Evolutionary conservation across 2,113 vertebrate species (phyloP).

Genomic region (Tiliqua scincoides): DNA sequence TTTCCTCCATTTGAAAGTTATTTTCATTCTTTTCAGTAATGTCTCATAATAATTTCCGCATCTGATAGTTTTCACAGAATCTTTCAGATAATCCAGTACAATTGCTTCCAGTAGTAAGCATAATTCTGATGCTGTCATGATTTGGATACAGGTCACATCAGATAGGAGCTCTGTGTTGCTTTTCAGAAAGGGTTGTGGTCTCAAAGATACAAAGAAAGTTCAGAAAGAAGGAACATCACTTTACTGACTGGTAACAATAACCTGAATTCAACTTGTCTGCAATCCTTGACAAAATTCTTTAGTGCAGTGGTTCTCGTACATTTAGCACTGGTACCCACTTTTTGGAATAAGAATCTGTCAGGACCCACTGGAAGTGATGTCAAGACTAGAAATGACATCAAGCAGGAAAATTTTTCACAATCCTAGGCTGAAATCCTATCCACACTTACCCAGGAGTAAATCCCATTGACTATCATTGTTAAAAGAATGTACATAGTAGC

Average conservation of each 20-base stretch:
- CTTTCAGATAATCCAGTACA: background rate
- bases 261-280: background rate
- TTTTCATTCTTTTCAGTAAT: conserved; percentile 2
- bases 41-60: background rate
- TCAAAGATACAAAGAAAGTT: background rate
- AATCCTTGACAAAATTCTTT: background rate
- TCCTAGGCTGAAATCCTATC: too few species aligned
- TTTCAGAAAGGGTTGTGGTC: background rate
- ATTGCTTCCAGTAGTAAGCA: background rate
- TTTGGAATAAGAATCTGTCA: too few species aligned
- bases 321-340: too few species aligned
- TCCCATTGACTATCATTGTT: too few species aligned
- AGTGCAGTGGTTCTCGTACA: too few species aligned
- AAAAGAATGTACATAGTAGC: too few species aligned
- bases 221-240: background rate
- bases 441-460: too few species aligned
- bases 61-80: background rate
- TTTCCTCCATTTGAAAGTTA: background rate
- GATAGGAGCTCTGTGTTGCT: background rate
- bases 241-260: background rate
- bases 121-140: background rate
- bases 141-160: background rate
- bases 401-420: too few species aligned
- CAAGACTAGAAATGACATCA: too few species aligned
- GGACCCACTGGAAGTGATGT: too few species aligned